Conservation (phyloP, 2,113 vertebrate species). For the Pterophyllum scalare region DNA sequence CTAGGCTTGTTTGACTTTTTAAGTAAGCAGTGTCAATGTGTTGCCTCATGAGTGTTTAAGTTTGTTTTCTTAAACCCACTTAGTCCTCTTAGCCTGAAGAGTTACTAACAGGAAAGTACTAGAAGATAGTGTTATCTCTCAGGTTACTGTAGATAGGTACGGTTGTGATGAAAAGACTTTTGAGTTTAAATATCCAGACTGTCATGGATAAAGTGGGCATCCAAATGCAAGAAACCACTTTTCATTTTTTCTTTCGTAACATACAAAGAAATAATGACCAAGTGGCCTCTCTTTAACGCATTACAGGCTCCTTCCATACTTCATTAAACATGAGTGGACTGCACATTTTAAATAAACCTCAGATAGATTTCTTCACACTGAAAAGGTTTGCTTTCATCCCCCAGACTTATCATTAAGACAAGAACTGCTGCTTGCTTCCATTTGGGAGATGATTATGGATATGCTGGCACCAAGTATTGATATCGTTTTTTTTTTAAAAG, state of each 20-base stretch:
- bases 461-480: no score
- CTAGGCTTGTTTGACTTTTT: constrained; percentile 6
- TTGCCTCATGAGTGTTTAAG: background rate
- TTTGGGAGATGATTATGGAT: no score
- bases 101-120: background rate
- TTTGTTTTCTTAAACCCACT: background rate
- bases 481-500: background rate
- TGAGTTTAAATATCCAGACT: background rate
- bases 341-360: background rate
- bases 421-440: background rate
- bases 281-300: background rate
- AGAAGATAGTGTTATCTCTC: background rate
- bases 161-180: background rate
- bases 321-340: background rate
- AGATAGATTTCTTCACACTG: background rate
- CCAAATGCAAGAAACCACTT: background rate
- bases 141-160: background rate
- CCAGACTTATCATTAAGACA: background rate
- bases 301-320: background rate
- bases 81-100: constrained; percentile 5
- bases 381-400: background rate
- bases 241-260: background rate
- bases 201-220: background rate
- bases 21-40: background rate
- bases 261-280: background rate